These are phyloP conservation scores for Galemys pyrenaicus DNA, from an alignment of 2,113 vertebrate genomes.

Conservation along the genomic window DNA sequence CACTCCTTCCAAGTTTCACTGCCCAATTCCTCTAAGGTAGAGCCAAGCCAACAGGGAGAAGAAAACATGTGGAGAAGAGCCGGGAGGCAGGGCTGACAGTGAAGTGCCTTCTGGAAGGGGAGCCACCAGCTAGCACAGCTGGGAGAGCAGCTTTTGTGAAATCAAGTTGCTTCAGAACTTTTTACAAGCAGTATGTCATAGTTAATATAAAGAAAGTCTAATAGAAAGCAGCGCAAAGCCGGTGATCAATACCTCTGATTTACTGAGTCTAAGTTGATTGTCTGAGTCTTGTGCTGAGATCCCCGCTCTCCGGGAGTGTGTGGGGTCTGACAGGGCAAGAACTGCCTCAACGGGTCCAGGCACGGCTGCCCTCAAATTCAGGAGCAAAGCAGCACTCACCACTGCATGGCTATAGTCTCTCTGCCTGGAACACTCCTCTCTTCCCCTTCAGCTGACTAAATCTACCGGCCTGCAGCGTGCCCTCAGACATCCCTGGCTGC, in stretches of 20 bases:
- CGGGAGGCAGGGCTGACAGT: neutral
- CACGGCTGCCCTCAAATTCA: neutral
- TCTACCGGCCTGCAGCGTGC: neutral
- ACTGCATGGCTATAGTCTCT: neutral
- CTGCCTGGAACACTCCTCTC: neutral
- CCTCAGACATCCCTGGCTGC: neutral
- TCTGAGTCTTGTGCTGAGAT: accelerated
- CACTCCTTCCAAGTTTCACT: no score
- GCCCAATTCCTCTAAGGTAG: neutral
- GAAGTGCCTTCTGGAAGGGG: neutral
- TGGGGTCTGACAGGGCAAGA: neutral
- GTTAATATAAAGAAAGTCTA: neutral
- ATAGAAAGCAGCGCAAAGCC: neutral
- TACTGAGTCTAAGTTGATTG: neutral
- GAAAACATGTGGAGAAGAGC: neutral
- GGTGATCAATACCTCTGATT: neutral
- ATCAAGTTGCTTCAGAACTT: neutral
- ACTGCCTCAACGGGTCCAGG: neutral
- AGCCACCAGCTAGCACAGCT: neutral
- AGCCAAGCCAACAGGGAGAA: neutral
- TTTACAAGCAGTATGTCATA: neutral
- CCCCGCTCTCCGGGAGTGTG: neutral
- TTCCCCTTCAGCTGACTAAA: neutral
- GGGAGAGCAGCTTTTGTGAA: neutral
- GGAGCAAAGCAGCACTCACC: neutral